Evolutionary conservation across 2,797 vertebrate genomes (phyloP).

Genomic region (Kryptopterus vitreolus): DNA sequence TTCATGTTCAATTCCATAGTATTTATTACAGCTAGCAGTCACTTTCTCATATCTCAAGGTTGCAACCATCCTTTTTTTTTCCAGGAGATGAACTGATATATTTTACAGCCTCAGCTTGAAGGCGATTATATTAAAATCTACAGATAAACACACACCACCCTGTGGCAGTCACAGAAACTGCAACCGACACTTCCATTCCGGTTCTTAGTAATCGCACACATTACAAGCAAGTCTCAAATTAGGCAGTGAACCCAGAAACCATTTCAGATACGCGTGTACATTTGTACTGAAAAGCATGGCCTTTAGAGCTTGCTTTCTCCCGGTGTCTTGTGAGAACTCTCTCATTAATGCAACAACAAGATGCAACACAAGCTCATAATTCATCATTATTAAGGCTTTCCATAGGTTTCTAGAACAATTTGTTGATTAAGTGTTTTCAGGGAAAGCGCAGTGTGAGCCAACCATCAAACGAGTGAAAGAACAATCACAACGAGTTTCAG

Average conservation of each 20-base stretch:
- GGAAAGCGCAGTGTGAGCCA: not conserved
- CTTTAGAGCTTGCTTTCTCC: not conserved
- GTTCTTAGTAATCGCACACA: not conserved
- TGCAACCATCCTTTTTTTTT: conserved; percentile 46
- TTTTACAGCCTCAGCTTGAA: conserved; percentile 59
- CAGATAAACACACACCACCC: conserved; percentile 71
- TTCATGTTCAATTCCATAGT: not conserved
- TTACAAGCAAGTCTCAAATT: not conserved
- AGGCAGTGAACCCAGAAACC: not conserved
- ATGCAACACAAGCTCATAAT: not conserved
- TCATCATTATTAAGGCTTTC: not conserved
- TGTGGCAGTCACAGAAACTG: conserved; percentile 63
- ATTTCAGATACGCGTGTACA: not conserved
- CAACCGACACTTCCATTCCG: conserved; percentile 23
- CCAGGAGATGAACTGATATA: conserved; percentile 32
- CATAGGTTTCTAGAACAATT: not conserved
- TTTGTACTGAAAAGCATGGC: not conserved
- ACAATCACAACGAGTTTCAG: too few relatives aligned
- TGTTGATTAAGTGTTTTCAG: not conserved
- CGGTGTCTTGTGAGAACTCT: not conserved
- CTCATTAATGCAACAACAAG: not conserved
- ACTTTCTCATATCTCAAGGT: conserved; percentile 42
- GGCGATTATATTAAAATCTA: conserved; percentile 49
- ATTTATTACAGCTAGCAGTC: conserved; percentile 6
- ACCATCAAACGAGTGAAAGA: too few relatives aligned